Conservation (phyloP, 2,888 invertebrate genomes). For the Electrophaes corylata region DNA sequence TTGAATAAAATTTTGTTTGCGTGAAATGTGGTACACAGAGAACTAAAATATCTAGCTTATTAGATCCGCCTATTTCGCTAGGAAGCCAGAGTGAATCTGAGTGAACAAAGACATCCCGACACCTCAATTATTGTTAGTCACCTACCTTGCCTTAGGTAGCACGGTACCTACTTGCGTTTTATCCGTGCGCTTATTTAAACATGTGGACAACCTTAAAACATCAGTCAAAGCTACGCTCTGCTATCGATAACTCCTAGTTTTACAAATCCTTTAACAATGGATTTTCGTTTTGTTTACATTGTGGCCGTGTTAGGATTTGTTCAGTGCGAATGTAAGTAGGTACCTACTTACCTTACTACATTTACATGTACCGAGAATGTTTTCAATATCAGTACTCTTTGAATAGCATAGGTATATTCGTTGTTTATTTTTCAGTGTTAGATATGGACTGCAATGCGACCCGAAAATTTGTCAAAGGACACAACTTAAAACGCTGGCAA, state of each 20-base stretch:
- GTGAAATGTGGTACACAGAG: too few relatives aligned
- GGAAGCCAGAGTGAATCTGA: too few relatives aligned
- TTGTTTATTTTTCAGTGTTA: conserved; percentile 42
- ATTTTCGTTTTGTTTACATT: conserved; percentile 49
- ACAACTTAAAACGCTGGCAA: conserved; percentile 49
- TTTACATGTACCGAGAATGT: neutral
- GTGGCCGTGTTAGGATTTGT: conserved; percentile 44
- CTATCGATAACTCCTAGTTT: neutral
- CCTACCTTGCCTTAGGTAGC: neutral
- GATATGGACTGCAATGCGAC: conserved; percentile 46
- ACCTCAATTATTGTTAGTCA: neutral
- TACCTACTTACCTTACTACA: too few relatives aligned
- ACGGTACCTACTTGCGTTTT: neutral
- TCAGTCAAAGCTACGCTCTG: neutral
- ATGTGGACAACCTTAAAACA: neutral
- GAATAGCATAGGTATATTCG: too few relatives aligned
- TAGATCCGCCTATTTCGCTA: too few relatives aligned
- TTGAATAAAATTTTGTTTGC: too few relatives aligned
- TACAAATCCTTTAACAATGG: conserved; percentile 52
- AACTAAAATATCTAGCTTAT: too few relatives aligned
- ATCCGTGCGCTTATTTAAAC: neutral
- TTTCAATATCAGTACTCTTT: neutral
- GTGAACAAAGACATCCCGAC: neutral
- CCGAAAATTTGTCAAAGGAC: conserved; percentile 50
- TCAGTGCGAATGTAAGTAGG: conserved; percentile 38